Conservation (phyloP, 2,888 invertebrate genomes). For the Bhutanitis thaidina region DNA sequence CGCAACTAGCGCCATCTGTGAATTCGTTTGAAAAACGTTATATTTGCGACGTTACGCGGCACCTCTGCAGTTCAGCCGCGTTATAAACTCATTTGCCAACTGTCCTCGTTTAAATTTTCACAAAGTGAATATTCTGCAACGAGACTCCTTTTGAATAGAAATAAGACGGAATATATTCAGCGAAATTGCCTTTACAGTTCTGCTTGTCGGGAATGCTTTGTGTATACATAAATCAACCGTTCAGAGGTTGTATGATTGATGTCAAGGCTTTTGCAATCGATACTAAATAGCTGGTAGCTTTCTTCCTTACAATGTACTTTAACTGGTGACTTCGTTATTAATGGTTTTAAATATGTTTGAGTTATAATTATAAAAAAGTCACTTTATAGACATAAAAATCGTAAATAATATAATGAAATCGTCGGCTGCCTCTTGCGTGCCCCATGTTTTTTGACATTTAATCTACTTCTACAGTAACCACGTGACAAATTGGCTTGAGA, state of each 20-base stretch:
- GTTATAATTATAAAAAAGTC: no score
- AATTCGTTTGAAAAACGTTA: background rate
- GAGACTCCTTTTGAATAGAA: constrained; percentile 35
- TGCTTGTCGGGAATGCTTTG: constrained; percentile 12
- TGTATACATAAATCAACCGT: constrained; percentile 20
- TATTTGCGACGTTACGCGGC: background rate
- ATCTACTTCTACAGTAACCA: no score
- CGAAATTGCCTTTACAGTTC: constrained; percentile 20
- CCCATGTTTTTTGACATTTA: no score
- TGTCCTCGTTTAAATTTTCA: constrained; percentile 26
- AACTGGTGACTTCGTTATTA: background rate
- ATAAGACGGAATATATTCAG: constrained; percentile 37
- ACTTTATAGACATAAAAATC: no score
- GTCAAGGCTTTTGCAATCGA: constrained; percentile 10
- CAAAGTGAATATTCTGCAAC: constrained; percentile 46
- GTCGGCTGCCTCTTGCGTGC: no score
- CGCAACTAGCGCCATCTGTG: background rate
- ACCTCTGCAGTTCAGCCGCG: constrained; percentile 46
- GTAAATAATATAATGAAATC: no score
- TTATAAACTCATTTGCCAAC: constrained; percentile 44
- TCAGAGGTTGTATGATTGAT: constrained; percentile 26
- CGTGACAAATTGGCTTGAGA: no score
- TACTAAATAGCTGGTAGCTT: constrained; percentile 8
- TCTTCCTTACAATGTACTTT: background rate
- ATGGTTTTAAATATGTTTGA: no score